These are phyloP conservation scores for Akabosia matsudoensis DNA, from an alignment of 1,140 invertebrate species.

Conservation along the genomic window DNA sequence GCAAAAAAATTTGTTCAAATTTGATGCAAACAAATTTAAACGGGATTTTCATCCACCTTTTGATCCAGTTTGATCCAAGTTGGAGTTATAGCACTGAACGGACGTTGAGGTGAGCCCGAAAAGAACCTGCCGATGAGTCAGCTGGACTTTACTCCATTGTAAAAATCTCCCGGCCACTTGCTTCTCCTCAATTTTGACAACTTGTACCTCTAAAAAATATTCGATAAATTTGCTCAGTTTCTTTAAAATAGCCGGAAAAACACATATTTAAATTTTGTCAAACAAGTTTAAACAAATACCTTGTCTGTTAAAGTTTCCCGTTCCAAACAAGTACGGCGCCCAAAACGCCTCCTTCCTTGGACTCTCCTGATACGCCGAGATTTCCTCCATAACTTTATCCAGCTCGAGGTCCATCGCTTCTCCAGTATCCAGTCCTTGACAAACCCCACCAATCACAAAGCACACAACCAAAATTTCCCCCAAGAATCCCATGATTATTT, in stretches of 20 bases:
- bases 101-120: neutral
- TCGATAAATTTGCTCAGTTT: neutral
- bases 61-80: neutral
- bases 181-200: neutral
- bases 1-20: neutral
- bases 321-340: slow-evolving; percentile 25
- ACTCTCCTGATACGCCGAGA: slow-evolving; percentile 29
- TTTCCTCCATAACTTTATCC: slow-evolving; percentile 10
- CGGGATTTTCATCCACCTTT: slow-evolving; percentile 13
- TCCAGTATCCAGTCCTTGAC: no score
- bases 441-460: no score
- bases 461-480: no score
- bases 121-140: slow-evolving; percentile 3
- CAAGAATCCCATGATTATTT: no score
- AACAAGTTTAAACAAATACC: slow-evolving; percentile 20
- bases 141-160: slow-evolving; percentile 29
- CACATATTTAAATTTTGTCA: neutral
- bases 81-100: slow-evolving; percentile 24
- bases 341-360: slow-evolving; percentile 30
- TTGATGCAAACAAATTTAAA: slow-evolving; percentile 5
- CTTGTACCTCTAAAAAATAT: slow-evolving; percentile 24
- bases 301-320: slow-evolving; percentile 30
- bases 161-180: slow-evolving; percentile 19
- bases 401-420: no score
- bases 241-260: no score